phyloP scores from a whole-genome alignment of 2,797 vertebrate genomes.

The Chaunax sp. region DNA sequence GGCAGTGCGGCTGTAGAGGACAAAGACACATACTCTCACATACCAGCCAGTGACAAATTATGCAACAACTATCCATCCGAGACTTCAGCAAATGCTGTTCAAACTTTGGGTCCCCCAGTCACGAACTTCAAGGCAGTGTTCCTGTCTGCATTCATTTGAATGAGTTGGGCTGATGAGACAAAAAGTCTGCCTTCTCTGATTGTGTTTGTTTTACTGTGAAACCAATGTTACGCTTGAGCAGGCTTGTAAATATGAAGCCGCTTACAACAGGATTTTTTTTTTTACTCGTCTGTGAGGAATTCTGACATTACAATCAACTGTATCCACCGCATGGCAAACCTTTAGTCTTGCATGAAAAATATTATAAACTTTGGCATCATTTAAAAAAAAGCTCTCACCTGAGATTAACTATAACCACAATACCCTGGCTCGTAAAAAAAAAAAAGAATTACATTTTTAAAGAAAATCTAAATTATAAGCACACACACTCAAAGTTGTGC shows the following conservation, averaged over 20 bases:
- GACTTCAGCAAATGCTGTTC: slow-evolving; percentile 30
- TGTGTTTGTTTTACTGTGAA: slow-evolving; percentile 62
- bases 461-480: not conserved
- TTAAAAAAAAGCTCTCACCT: not conserved
- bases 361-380: slow-evolving; percentile 7
- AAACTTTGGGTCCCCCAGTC: slow-evolving; percentile 46
- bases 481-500: not conserved
- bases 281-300: slow-evolving; percentile 9
- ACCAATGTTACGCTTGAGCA: slow-evolving; percentile 50
- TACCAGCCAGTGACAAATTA: slow-evolving; percentile 25
- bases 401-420: not conserved
- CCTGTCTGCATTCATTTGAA: slow-evolving; percentile 50
- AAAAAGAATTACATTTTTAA: not conserved
- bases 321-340: slow-evolving; percentile 5
- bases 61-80: slow-evolving; percentile 32
- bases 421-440: not conserved
- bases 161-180: slow-evolving; percentile 33
- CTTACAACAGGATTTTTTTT: slow-evolving; percentile 9
- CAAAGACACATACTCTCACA: slow-evolving; percentile 10
- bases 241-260: slow-evolving; percentile 44
- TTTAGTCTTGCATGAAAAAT: not conserved
- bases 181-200: slow-evolving; percentile 16
- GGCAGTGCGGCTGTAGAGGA: slow-evolving; percentile 1
- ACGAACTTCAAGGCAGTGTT: slow-evolving; percentile 32
- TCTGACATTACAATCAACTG: slow-evolving; percentile 23